These are phyloP conservation scores for Leuciscus idus DNA, from an alignment of 2,113 vertebrate species.

Conservation along the genomic window DNA sequence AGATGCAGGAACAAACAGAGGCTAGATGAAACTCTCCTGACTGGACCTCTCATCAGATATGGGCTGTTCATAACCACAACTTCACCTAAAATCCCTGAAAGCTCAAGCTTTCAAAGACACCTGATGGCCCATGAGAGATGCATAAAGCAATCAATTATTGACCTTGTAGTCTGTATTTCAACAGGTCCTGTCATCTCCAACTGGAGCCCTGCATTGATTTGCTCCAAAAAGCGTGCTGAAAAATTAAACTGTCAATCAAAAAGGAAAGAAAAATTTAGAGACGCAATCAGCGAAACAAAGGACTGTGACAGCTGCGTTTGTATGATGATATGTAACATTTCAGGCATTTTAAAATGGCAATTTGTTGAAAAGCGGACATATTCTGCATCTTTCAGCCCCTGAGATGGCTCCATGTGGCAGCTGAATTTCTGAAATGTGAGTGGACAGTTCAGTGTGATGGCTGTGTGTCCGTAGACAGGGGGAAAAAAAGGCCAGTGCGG, in stretches of 20 bases:
- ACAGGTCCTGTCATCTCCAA: not conserved
- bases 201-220: not conserved
- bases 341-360: not conserved
- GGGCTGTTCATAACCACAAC: not conserved
- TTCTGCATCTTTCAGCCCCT: not conserved
- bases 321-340: not conserved
- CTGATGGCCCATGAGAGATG: slow-evolving; percentile 6
- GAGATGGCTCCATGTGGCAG: not conserved
- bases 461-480: slow-evolving; percentile 11
- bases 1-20: slow-evolving; percentile 12
- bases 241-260: slow-evolving; percentile 6
- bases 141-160: slow-evolving; percentile 25
- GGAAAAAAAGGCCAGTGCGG: slow-evolving; percentile 19
- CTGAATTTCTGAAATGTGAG: slow-evolving; percentile 21
- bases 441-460: slow-evolving; percentile 22
- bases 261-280: not conserved
- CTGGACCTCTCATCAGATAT: not conserved
- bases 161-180: slow-evolving; percentile 2
- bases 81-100: not conserved
- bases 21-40: slow-evolving; percentile 4
- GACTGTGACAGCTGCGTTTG: not conserved
- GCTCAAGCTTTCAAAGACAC: slow-evolving; percentile 16
- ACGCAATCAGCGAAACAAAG: not conserved
- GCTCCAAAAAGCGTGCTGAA: not conserved
- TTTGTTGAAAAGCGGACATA: not conserved